Conservation (phyloP, 2,113 vertebrate genomes). For the Oreochromis niloticus region DNA sequence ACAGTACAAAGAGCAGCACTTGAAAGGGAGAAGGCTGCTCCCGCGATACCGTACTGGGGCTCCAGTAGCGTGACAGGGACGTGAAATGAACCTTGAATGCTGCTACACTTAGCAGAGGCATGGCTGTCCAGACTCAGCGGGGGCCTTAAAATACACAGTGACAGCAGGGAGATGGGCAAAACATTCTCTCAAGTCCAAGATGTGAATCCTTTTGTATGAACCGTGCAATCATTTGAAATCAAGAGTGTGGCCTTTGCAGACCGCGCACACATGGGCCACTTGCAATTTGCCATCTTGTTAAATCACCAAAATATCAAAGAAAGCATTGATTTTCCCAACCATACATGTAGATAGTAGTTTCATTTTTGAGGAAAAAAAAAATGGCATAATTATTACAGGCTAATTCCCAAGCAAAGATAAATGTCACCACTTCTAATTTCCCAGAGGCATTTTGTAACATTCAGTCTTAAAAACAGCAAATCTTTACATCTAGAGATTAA, state of each 20-base stretch:
- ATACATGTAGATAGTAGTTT: not conserved
- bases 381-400: not conserved
- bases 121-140: slow-evolving; percentile 29
- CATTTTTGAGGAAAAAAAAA: not conserved
- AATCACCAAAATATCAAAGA: slow-evolving; percentile 2
- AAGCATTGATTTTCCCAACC: not conserved
- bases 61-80: slow-evolving; percentile 36
- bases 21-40: slow-evolving; percentile 14
- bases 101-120: slow-evolving; percentile 39
- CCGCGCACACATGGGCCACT: not conserved
- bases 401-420: slow-evolving; percentile 22
- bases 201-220: not conserved
- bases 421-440: slow-evolving; percentile 44
- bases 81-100: slow-evolving; percentile 59
- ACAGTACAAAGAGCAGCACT: not conserved
- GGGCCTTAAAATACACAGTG: slow-evolving; percentile 29
- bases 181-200: slow-evolving; percentile 23
- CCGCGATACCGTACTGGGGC: not conserved
- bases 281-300: slow-evolving; percentile 2
- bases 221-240: slow-evolving; percentile 18
- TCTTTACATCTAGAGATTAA: slow-evolving; percentile 5
- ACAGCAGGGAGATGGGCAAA: slow-evolving; percentile 24
- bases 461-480: not conserved
- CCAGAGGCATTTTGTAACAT: not conserved
- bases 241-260: slow-evolving; percentile 14